phyloP scores from a whole-genome alignment of 2,797 vertebrate species.

The Chelon labrosus region DNA sequence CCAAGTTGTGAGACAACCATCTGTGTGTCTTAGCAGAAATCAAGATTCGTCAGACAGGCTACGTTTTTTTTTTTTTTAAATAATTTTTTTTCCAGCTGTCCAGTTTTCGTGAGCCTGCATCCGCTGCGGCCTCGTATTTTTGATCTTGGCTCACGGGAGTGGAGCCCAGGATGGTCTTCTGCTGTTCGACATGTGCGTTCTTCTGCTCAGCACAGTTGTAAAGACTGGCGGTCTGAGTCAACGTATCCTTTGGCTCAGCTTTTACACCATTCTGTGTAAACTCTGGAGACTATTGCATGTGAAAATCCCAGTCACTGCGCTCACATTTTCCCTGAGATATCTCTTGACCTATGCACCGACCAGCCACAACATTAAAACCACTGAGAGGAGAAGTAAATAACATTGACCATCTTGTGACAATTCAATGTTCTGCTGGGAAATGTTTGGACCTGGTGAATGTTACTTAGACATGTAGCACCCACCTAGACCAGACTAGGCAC shows the following conservation, averaged over 20 bases:
- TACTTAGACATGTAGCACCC: no score
- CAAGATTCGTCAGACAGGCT: conserved; percentile 8
- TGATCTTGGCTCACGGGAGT: conserved; percentile 19
- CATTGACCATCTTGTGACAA: no score
- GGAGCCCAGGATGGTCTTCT: conserved; percentile 1
- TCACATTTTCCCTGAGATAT: background rate
- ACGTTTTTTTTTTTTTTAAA: background rate
- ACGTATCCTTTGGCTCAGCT: background rate
- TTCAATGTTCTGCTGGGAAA: no score
- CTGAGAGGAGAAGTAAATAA: no score
- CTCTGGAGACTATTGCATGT: background rate
- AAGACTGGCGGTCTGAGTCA: background rate
- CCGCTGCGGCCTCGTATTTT: background rate
- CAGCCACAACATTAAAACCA: no score
- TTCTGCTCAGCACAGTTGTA: background rate
- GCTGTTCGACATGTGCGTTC: conserved; percentile 6
- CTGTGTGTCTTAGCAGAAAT: conserved; percentile 8
- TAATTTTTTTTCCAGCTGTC: background rate
- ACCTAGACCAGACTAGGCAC: no score
- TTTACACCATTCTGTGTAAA: background rate
- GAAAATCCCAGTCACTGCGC: background rate
- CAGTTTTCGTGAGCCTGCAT: conserved; percentile 7
- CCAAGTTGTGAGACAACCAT: conserved; percentile 8
- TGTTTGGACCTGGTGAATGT: no score
- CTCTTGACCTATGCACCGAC: background rate